A percentile compares a stretch with the other conserved stretches of the same genome.
Evolutionary conservation across 2,113 vertebrate species (phyloP).

Genomic region (Hemichromis elongatus): DNA sequence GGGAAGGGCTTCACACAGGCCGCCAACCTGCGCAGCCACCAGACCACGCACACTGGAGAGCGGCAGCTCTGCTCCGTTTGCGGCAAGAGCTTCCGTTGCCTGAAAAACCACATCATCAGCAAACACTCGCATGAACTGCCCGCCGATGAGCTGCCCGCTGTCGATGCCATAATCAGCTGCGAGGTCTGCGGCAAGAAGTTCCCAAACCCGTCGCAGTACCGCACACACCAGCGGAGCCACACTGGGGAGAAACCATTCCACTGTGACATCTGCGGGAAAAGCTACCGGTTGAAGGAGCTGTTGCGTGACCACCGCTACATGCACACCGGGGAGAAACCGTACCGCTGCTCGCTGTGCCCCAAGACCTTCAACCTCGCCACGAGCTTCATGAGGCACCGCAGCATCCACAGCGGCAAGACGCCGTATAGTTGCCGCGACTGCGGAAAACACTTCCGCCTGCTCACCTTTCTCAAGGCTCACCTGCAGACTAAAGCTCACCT

Average conservation of each 20-base stretch:
- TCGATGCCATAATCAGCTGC: constrained; percentile 28
- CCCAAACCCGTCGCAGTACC: constrained; percentile 53
- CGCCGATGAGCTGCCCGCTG: constrained; percentile 13
- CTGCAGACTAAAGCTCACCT: constrained; percentile 50
- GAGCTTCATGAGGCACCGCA: constrained; percentile 42
- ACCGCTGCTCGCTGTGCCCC: constrained; percentile 17
- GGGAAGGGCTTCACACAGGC: constrained; percentile 63
- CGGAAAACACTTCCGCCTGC: constrained; percentile 43
- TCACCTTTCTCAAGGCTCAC: constrained; percentile 46
- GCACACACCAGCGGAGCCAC: constrained; percentile 52
- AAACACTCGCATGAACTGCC: constrained; percentile 56
- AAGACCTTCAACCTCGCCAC: constrained; percentile 35
- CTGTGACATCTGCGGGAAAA: constrained; percentile 58
- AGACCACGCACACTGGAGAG: constrained; percentile 47
- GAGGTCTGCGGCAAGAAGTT: constrained; percentile 63
- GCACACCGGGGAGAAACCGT: constrained; percentile 32
- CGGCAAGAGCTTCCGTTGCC: constrained; percentile 54
- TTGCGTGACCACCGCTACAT: constrained; percentile 32
- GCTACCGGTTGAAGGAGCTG: constrained; percentile 34
- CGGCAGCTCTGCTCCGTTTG: constrained; percentile 65
- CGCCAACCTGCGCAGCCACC: constrained; percentile 62
- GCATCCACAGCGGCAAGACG: constrained; percentile 40
- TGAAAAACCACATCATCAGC: constrained; percentile 64
- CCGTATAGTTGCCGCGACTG: constrained; percentile 29
- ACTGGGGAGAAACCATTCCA: constrained; percentile 56